Evolutionary conservation across 2,113 vertebrate species (phyloP).

Genomic region (Typhlomys cinereus): DNA sequence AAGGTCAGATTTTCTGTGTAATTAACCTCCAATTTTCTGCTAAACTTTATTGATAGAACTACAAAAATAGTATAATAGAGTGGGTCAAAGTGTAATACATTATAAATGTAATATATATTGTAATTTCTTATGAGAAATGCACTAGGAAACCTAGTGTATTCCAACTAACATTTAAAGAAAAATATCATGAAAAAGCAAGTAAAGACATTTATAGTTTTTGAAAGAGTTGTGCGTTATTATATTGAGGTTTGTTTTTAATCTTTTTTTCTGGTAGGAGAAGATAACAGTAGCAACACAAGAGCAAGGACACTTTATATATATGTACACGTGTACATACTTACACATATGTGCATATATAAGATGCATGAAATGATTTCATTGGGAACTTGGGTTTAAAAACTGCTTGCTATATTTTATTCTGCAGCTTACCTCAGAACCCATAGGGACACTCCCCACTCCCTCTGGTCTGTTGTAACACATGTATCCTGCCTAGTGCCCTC

Average conservation of each 20-base stretch:
- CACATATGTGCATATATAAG: too few relatives aligned
- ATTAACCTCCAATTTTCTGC: conserved; percentile 39
- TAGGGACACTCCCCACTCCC: too few relatives aligned
- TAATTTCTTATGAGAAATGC: neutral
- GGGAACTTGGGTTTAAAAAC: neutral
- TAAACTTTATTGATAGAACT: conserved; percentile 11
- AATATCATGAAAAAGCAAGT: neutral
- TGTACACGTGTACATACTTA: neutral
- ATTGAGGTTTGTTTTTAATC: neutral
- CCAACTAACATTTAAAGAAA: neutral
- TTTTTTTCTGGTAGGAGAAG: neutral
- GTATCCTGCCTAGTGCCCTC: neutral
- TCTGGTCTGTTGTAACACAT: neutral
- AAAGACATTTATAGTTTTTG: neutral
- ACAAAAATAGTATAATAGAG: neutral
- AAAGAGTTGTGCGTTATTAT: neutral
- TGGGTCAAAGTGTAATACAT: neutral
- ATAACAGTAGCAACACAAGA: neutral
- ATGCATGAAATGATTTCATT: neutral
- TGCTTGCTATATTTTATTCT: neutral
- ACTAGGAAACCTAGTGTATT: conserved; percentile 28
- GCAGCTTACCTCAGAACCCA: neutral
- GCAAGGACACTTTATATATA: neutral
- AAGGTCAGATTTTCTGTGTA: conserved; percentile 37
- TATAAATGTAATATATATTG: neutral